Conservation (phyloP, 1,140 invertebrate genomes). For the Ostrea denselamellosa region DNA sequence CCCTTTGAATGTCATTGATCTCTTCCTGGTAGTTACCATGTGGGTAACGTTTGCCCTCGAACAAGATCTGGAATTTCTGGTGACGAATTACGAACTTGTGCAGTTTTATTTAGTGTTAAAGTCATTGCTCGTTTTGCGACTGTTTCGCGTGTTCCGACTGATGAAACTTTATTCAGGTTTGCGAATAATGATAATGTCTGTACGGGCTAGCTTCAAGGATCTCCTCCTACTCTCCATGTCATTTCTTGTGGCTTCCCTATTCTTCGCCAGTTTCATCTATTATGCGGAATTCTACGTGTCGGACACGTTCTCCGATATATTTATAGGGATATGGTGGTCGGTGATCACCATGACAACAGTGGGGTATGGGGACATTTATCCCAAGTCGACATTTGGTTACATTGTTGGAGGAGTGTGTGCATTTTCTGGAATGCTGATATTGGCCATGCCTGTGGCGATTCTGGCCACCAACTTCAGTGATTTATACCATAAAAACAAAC, state of each 20-base stretch:
- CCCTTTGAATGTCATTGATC: slow-evolving; percentile 43
- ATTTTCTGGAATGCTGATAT: slow-evolving; percentile 91
- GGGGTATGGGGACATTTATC: slow-evolving; percentile 87
- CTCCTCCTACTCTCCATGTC: slow-evolving; percentile 65
- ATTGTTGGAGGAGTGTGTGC: slow-evolving; percentile 91
- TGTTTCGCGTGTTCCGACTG: slow-evolving; percentile 59
- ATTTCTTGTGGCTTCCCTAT: slow-evolving; percentile 62
- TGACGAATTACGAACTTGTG: slow-evolving; percentile 25
- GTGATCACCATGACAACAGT: slow-evolving; percentile 98
- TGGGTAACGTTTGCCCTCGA: slow-evolving; percentile 41
- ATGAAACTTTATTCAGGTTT: slow-evolving; percentile 56
- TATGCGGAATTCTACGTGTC: slow-evolving; percentile 65
- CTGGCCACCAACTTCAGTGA: slow-evolving; percentile 90
- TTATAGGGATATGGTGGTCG: slow-evolving; percentile 97
- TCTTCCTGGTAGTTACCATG: slow-evolving; percentile 40
- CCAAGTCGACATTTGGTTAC: slow-evolving; percentile 70
- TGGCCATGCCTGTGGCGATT: slow-evolving; percentile 92
- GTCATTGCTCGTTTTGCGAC: slow-evolving; percentile 53
- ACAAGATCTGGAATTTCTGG: not conserved
- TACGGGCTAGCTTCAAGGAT: slow-evolving; percentile 70
- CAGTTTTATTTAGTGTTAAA: slow-evolving; percentile 45
- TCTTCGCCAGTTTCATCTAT: slow-evolving; percentile 67
- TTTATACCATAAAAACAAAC: slow-evolving; percentile 57
- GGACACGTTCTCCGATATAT: slow-evolving; percentile 85
- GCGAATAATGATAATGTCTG: slow-evolving; percentile 64